Conservation (phyloP, 2,113 vertebrate genomes). For the Rhineura floridana region DNA sequence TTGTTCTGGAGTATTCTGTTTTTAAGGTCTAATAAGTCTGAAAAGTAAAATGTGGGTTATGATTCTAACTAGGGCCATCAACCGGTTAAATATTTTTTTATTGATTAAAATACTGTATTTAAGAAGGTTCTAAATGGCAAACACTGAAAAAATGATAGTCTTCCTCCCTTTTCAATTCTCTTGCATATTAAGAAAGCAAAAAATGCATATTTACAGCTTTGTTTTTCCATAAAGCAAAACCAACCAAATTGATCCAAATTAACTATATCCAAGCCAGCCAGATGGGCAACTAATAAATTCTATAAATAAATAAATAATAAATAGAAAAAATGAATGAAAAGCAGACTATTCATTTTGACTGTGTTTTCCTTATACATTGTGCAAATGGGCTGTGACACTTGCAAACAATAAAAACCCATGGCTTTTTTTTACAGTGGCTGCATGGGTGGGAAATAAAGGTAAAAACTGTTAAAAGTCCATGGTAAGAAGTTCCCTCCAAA, state of each 20-base stretch:
- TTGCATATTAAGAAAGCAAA: not conserved
- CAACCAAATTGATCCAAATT: not conserved
- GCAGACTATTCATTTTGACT: not conserved
- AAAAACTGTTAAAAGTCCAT: not conserved
- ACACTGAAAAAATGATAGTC: not conserved
- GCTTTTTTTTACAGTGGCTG: no score
- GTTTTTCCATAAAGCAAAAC: not conserved
- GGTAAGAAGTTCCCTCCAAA: not conserved
- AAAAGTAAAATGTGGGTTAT: not conserved
- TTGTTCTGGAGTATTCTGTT: not conserved
- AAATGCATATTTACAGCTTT: not conserved
- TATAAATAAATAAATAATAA: no score
- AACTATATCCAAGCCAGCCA: no score
- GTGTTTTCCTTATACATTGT: not conserved
- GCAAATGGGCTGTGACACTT: not conserved
- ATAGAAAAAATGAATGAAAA: not conserved
- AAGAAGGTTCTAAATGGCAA: not conserved
- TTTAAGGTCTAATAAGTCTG: not conserved
- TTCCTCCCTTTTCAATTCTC: not conserved
- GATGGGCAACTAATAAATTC: no score
- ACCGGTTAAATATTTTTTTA: not conserved
- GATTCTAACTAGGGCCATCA: not conserved
- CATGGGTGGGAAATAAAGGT: not conserved
- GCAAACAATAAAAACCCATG: not conserved
- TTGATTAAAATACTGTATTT: not conserved